Conservation (phyloP, 2,888 invertebrate species). For the Mellilla xanthometata region DNA sequence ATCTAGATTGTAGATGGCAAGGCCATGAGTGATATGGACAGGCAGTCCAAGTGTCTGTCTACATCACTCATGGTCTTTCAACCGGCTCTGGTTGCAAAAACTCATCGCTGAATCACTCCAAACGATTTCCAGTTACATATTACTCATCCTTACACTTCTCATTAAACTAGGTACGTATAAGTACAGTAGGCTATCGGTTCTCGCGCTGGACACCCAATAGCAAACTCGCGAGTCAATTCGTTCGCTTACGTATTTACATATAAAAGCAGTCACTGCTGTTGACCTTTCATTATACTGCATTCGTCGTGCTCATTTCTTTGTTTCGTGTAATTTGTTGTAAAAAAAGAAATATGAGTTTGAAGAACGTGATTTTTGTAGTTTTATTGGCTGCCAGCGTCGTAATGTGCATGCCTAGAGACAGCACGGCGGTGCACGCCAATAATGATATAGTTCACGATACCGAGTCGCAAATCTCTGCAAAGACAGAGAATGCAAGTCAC, state of each 20-base stretch:
- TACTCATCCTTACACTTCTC: constrained; percentile 15
- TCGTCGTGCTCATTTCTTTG: constrained; percentile 23
- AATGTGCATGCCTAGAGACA: constrained; percentile 39
- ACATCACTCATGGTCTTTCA: neutral
- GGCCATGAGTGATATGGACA: no score
- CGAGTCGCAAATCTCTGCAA: constrained; percentile 4
- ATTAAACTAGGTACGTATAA: constrained; percentile 15
- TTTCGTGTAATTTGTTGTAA: constrained; percentile 4
- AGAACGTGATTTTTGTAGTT: constrained; percentile 13
- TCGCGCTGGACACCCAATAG: constrained; percentile 5
- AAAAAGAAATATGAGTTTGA: constrained; percentile 14
- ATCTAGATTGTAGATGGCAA: no score
- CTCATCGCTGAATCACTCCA: constrained; percentile 21
- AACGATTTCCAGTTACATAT: constrained; percentile 18
- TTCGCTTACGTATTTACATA: constrained; percentile 12
- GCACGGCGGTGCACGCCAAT: constrained; percentile 23
- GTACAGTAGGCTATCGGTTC: constrained; percentile 14
- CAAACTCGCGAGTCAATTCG: neutral
- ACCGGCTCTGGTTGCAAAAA: neutral
- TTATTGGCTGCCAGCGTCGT: constrained; percentile 9
- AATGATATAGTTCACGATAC: constrained; percentile 7
- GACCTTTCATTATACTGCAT: constrained; percentile 42
- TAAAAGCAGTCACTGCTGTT: constrained; percentile 25
- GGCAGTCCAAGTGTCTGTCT: no score
- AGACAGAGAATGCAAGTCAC: constrained; percentile 4